phyloP scores from a whole-genome alignment of 2,888 invertebrate genomes.

The Parasteatoda lunata region DNA sequence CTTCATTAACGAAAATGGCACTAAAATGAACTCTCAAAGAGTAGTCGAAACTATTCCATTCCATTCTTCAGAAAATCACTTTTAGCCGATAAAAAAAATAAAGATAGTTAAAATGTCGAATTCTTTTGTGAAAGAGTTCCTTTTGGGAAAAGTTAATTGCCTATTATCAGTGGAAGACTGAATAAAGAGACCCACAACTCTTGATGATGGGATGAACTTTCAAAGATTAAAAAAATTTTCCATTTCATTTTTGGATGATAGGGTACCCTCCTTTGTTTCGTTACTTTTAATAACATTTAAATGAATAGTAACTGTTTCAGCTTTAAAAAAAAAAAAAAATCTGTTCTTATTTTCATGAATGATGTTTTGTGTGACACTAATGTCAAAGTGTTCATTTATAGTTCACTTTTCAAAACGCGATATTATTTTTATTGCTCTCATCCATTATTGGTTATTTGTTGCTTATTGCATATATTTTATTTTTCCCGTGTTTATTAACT shows the following conservation, averaged over 20 bases:
- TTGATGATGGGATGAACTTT: not conserved
- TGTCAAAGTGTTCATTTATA: too few species aligned
- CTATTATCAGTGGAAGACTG: not conserved
- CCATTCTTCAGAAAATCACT: too few species aligned
- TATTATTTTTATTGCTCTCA: too few species aligned
- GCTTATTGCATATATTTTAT: too few species aligned
- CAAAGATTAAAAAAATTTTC: too few species aligned
- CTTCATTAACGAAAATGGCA: not conserved
- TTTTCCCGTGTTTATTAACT: too few species aligned
- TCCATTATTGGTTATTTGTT: too few species aligned
- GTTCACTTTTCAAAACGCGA: too few species aligned
- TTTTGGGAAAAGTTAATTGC: conserved; percentile 2
- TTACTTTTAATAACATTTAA: not conserved
- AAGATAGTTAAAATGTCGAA: not conserved
- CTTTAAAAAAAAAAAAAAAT: not conserved
- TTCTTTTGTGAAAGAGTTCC: not conserved
- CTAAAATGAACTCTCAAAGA: not conserved
- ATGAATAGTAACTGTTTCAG: not conserved
- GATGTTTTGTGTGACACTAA: not conserved
- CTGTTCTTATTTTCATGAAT: not conserved
- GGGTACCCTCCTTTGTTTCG: not conserved
- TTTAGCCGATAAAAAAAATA: not conserved
- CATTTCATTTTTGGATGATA: too few species aligned
- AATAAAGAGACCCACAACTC: not conserved
- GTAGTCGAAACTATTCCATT: not conserved